Evolutionary conservation across 2,797 vertebrate genomes (phyloP).

Genomic region (Holocentrus rufus): DNA sequence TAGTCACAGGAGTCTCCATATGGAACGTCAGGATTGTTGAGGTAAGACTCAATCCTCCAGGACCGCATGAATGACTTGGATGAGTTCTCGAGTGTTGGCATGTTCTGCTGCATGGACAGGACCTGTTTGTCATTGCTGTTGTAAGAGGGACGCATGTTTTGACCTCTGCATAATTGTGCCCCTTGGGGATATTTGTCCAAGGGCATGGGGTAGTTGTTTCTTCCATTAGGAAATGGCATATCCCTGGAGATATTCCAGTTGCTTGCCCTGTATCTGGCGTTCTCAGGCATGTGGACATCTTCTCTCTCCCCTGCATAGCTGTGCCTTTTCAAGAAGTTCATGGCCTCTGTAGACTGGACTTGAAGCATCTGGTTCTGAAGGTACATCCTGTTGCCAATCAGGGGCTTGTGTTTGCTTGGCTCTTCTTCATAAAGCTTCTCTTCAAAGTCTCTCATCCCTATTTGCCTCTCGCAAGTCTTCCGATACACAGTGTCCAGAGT

Average conservation of each 20-base stretch:
- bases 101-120: constrained; percentile 86
- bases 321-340: constrained; percentile 90
- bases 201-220: constrained; percentile 66
- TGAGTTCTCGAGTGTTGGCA: constrained; percentile 89
- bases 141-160: constrained; percentile 87
- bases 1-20: constrained; percentile 80
- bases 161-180: constrained; percentile 82
- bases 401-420: constrained; percentile 68
- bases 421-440: constrained; percentile 75
- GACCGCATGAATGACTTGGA: constrained; percentile 91
- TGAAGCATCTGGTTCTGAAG: constrained; percentile 77
- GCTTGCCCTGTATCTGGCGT: constrained; percentile 77
- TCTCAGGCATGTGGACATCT: constrained; percentile 77
- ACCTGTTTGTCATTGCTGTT: constrained; percentile 87
- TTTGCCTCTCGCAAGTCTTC: constrained; percentile 84
- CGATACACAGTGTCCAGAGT: constrained; percentile 86
- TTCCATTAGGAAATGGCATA: constrained; percentile 75
- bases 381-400: constrained; percentile 78
- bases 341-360: constrained; percentile 79
- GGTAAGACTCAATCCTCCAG: constrained; percentile 92
- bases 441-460: constrained; percentile 70
- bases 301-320: constrained; percentile 95
- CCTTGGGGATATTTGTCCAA: constrained; percentile 80
- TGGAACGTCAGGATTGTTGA: constrained; percentile 86
- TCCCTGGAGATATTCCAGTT: constrained; percentile 89